Percentiles rank a stretch among this genome's conserved stretches.
phyloP scores from a whole-genome alignment of 2,888 invertebrate genomes.

The Lepidochrysops patricia region DNA sequence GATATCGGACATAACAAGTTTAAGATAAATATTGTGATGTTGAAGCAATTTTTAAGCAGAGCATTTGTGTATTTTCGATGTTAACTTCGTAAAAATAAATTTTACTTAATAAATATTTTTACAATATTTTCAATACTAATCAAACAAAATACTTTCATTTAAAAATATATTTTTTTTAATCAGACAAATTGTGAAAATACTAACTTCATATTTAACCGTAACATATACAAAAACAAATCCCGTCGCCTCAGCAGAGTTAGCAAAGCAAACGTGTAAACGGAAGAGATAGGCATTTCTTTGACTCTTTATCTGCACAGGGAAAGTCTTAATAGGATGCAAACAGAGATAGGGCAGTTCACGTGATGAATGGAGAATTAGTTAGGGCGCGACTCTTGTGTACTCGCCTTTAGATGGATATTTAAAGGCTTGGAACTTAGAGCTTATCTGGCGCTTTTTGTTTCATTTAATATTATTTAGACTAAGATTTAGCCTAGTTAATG shows the following conservation, averaged over 20 bases:
- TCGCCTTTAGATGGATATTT: constrained; percentile 13
- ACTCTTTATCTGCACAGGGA: constrained; percentile 61
- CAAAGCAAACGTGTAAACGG: constrained; percentile 63
- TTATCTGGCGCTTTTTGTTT: not conserved
- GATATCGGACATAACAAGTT: too few relatives aligned
- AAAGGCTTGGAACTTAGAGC: not conserved
- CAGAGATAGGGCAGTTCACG: constrained; percentile 55
- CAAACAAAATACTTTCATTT: too few relatives aligned
- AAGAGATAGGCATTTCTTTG: constrained; percentile 68
- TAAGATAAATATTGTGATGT: too few relatives aligned
- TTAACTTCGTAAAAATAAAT: too few relatives aligned
- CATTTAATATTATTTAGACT: not conserved
- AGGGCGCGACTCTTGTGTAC: constrained; percentile 25
- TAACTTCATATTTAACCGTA: constrained; percentile 10
- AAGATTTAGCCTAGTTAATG: too few relatives aligned
- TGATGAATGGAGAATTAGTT: constrained; percentile 54
- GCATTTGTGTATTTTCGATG: too few relatives aligned
- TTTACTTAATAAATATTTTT: too few relatives aligned
- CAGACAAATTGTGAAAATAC: not conserved
- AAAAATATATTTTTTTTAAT: not conserved
- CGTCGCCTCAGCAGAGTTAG: constrained; percentile 36
- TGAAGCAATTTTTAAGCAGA: too few relatives aligned
- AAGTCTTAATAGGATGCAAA: constrained; percentile 70
- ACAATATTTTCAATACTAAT: too few relatives aligned
- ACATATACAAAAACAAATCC: constrained; percentile 17